Evolutionary conservation across 2,113 vertebrate species (phyloP), one percentile per base, ranked within the genome.

Genomic region (Coracopsis vasa): DNA sequence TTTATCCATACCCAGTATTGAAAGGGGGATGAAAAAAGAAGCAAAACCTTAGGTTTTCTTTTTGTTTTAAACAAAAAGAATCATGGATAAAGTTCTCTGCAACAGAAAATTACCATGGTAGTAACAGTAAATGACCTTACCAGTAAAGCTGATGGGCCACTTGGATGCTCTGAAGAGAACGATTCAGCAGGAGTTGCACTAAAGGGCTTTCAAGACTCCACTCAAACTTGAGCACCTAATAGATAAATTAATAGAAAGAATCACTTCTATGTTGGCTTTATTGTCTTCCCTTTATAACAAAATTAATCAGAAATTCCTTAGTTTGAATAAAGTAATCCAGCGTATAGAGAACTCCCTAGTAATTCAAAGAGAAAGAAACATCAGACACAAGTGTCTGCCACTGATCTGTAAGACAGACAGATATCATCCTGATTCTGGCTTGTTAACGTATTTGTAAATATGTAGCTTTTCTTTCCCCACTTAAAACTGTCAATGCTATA

Each of bases 201-300:
- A 99, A 95, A 45, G 98, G 98, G 72, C 98, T 98, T 70, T 99
- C 97, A 84, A 99, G 94, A 73, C 97, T 98, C 99, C 99, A 99
- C 95, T 99, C 99, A 92, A 98, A 98, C 96, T 99, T 99, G 60
- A 99, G 90, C 42, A 98, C 98, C 99, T 61, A 44, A 82, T 1
- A 92, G 39, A 89, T 16, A 94, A 93, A 90, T 73, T 7, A 42
- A 48, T 41, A 72, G 45, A 1, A 41, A 86, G 60, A 78, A 74
- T 44, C 10, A 65, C 7, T 74, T 56, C 13, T 27, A 17, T 51
- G 35, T 8, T 66, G 20, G 5, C 24, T 73, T 72, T 70, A 11
- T 23, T 37, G 6, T 6, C 5, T 65, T 62, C 65, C 3, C 13
- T 88, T 94, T 35, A 21, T 5, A 73, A 54, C 2, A 69, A 48